Evolutionary conservation across 2,888 invertebrate genomes (phyloP), one percentile per base, ranked within the genome.

Genomic region (Stegophylla sp.): DNA sequence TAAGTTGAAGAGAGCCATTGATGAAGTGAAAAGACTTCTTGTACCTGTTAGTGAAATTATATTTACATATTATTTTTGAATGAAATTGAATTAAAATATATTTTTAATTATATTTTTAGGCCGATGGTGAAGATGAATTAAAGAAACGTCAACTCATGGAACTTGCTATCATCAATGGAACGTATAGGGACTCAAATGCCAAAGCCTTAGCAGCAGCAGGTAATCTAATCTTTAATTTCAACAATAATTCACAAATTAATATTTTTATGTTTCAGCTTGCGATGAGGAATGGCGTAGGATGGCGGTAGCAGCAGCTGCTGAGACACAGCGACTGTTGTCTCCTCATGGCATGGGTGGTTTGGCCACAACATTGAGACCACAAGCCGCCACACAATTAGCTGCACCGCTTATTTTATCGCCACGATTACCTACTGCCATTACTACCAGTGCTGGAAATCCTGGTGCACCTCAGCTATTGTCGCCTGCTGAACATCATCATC

Each of bases 111-210:
- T 23, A 23, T 66, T 75, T 26, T 59, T 93, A 99, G 97, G 97
- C 98, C 83, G 99, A 99, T 88, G 99, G 99, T 83, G 99, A 99
- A 90, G 99, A 99, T 89, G 99, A 99, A 88, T 89, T 99, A 86
- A 99, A 99, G 91, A 98, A 99, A 88, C 92, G 98, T 87, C 99
- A 99, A 89, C 90, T 99, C 86, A 99, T 99, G 98, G 99, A 99
- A 89, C 90, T 99, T 87, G 99, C 99, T 86, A 99, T 99, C 86
- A 98, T 99, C 87, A 99, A 99, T 88, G 99, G 99, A 87, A 99
- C 99, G 81, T 99, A 98, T 90, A 92, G 98, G 87, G 97, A 98
- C 88, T 96, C 96, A 83, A 95, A 94, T 87, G 90, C 93, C 85
- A 96, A 95, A 88, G 93, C 93, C 85, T 92, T 92, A 85, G 91